Conservation (phyloP, 2,113 vertebrate species). For the Tetrao urogallus region DNA sequence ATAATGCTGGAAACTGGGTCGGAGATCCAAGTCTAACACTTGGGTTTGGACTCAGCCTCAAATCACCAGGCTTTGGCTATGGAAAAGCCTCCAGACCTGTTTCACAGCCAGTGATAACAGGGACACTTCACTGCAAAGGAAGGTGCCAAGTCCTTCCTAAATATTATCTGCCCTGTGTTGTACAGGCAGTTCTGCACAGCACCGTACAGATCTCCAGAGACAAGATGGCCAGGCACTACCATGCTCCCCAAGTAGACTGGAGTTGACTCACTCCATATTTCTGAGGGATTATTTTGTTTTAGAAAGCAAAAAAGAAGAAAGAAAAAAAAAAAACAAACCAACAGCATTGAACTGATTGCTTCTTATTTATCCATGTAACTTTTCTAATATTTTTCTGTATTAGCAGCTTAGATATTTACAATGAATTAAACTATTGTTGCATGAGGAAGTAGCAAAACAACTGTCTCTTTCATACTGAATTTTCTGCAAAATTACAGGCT, state of each 20-base stretch:
- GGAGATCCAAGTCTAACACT: background rate
- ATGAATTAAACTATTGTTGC: slow-evolving; percentile 49
- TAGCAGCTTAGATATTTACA: slow-evolving; percentile 38
- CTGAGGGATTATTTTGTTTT: background rate
- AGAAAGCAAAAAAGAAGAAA: background rate
- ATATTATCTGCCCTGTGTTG: accelerated
- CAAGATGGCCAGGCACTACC: accelerated
- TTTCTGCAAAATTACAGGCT: slow-evolving; percentile 31
- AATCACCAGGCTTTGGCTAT: background rate
- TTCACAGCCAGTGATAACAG: background rate
- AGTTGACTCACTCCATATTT: background rate
- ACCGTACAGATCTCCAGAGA: background rate
- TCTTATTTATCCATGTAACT: background rate
- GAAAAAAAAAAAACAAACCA: no score
- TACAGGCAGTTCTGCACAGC: background rate
- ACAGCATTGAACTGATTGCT: background rate
- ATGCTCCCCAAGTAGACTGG: background rate
- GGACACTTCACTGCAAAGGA: background rate
- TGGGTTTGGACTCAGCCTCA: background rate
- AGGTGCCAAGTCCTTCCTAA: background rate
- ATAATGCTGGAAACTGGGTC: background rate
- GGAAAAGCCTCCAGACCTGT: background rate
- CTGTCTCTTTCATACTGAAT: background rate
- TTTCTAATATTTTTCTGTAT: slow-evolving; percentile 6
- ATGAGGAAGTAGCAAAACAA: slow-evolving; percentile 38